A percentile compares a stretch with the other conserved stretches of the same genome.
Evolutionary conservation across 2,797 vertebrate species (phyloP).

Genomic region (Xenentodon cancila): DNA sequence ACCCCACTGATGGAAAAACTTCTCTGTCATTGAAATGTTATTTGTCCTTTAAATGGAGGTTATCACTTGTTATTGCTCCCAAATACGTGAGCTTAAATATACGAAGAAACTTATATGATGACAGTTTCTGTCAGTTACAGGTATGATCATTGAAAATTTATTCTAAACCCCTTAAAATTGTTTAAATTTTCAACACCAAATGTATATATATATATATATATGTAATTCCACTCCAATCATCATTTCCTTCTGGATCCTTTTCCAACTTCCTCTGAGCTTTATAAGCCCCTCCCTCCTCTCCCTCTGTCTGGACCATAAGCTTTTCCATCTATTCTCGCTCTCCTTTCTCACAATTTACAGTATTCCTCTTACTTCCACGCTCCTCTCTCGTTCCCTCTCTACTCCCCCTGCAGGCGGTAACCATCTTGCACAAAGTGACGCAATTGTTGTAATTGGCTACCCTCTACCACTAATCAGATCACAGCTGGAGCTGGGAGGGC

Average conservation of each 20-base stretch:
- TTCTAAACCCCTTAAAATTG: no score
- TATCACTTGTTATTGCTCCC: no score
- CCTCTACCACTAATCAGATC: constrained; percentile 73
- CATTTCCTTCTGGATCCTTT: neutral
- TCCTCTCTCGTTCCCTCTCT: constrained; percentile 1
- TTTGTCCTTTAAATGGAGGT: neutral
- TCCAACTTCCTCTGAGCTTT: constrained; percentile 15
- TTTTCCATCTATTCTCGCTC: neutral
- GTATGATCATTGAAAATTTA: no score
- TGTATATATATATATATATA: no score
- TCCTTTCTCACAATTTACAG: constrained; percentile 6
- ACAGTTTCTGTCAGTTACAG: neutral
- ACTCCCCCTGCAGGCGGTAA: constrained; percentile 54
- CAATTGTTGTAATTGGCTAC: constrained; percentile 78
- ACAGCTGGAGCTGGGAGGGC: constrained; percentile 60
- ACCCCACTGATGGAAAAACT: no score
- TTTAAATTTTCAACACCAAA: no score
- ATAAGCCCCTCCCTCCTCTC: constrained; percentile 1
- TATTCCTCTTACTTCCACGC: neutral
- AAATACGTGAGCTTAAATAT: no score
- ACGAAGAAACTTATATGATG: neutral
- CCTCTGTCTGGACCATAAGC: constrained; percentile 1
- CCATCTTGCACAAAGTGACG: constrained; percentile 74
- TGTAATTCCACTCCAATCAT: constrained; percentile 1
- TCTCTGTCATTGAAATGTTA: no score